These are phyloP conservation scores for Gopherus evgoodei DNA, from an alignment of 2,113 vertebrate genomes.

Conservation along the genomic window DNA sequence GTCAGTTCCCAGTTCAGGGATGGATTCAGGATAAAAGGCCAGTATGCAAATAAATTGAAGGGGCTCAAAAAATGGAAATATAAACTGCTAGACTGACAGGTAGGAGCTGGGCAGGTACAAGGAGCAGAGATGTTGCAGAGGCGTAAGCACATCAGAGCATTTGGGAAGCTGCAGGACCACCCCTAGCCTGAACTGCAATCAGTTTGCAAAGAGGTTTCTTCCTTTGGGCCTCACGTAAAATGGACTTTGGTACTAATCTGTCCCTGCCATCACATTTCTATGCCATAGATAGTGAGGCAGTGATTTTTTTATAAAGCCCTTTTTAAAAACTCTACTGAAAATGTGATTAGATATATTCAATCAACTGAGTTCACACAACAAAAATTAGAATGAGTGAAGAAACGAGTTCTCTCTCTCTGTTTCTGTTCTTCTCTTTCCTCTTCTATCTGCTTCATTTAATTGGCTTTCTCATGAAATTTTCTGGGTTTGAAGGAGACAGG, in stretches of 20 bases:
- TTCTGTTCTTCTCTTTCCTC: neutral
- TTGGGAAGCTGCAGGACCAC: neutral
- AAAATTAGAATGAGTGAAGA: neutral
- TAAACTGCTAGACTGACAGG: neutral
- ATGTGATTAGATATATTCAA: neutral
- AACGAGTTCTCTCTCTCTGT: neutral
- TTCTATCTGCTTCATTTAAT: neutral
- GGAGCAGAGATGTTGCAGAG: neutral
- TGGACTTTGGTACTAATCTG: neutral
- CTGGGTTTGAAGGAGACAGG: neutral
- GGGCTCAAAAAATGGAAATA: neutral
- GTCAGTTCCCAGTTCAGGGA: constrained; percentile 55
- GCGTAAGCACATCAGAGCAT: neutral
- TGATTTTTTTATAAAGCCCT: neutral
- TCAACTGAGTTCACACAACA: neutral
- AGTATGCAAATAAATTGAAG: neutral
- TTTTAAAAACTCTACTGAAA: neutral
- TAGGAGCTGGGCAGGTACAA: neutral
- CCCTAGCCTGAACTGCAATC: neutral
- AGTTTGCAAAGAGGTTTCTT: neutral
- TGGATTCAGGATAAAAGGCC: constrained; percentile 19
- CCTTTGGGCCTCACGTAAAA: neutral
- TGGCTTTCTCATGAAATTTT: neutral
- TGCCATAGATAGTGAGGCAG: fast-evolving
- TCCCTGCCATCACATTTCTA: neutral